A percentile compares a stretch with the other conserved stretches of the same genome.
phyloP scores from a whole-genome alignment of 2,888 invertebrate species.

The Eurytoma californica region DNA sequence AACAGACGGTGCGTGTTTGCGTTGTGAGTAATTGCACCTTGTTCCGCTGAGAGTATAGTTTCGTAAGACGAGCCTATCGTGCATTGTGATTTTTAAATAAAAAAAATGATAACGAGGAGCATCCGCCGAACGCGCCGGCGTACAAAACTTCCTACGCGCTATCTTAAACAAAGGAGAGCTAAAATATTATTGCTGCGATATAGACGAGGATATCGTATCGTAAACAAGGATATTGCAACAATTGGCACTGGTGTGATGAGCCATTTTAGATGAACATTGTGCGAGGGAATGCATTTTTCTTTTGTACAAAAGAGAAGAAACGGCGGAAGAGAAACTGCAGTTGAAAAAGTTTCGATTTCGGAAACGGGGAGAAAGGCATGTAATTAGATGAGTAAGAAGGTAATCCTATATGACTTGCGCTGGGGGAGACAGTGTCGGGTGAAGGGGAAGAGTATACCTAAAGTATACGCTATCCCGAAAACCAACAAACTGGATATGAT shows the following conservation, averaged over 20 bases:
- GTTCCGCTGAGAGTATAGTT: not conserved
- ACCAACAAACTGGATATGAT: constrained; percentile 25
- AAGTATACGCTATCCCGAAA: not conserved
- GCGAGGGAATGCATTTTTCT: not conserved
- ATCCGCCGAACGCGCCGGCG: not conserved
- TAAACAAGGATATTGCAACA: too few relatives aligned
- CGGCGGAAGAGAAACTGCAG: not conserved
- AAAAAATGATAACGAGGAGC: constrained; percentile 10
- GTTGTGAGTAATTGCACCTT: not conserved
- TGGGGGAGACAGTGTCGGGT: constrained; percentile 22
- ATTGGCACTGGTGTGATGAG: too few relatives aligned
- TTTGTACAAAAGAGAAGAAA: not conserved
- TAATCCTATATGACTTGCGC: constrained; percentile 27
- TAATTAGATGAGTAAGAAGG: constrained; percentile 44
- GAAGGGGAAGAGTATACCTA: not conserved
- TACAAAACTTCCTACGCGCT: not conserved
- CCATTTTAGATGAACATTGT: not conserved
- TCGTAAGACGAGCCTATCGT: constrained; percentile 3
- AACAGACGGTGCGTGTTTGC: not conserved
- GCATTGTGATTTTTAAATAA: constrained; percentile 28
- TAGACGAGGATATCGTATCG: too few relatives aligned
- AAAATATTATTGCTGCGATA: not conserved
- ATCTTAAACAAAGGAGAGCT: not conserved
- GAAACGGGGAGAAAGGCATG: constrained; percentile 7
- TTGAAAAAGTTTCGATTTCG: constrained; percentile 35